phyloP scores from a whole-genome alignment of 2,113 vertebrate genomes.

The Colius striatus region DNA sequence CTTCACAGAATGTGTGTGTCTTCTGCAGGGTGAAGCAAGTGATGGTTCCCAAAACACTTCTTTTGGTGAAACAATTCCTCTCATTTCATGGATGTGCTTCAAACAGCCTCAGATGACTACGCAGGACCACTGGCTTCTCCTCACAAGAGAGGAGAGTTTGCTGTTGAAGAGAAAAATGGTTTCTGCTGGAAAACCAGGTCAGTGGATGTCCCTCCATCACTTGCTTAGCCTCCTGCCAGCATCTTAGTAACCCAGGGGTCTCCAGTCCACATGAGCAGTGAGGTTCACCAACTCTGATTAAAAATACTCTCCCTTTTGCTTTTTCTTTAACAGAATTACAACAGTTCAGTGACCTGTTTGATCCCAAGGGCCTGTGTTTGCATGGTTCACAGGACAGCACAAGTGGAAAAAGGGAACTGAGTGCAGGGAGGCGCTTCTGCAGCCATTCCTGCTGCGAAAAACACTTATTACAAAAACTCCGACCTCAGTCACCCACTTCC shows the following conservation, averaged over 20 bases:
- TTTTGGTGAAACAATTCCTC: not conserved
- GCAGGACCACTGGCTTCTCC: not conserved
- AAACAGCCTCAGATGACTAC: not conserved
- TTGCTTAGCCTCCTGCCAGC: rapidly evolving
- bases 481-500: not conserved
- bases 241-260: rapidly evolving
- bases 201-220: not conserved
- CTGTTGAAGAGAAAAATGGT: not conserved
- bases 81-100: not conserved
- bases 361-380: not conserved
- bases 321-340: not conserved
- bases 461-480: not conserved
- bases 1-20: not conserved
- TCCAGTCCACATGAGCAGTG: not conserved
- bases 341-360: not conserved
- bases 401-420: constrained; percentile 1
- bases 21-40: not conserved
- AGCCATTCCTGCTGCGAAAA: not conserved
- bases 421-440: not conserved
- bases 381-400: not conserved
- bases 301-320: not conserved
- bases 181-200: not conserved
- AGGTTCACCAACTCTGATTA: not conserved
- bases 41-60: not conserved
- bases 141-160: not conserved